Evolutionary conservation across 1,140 invertebrate species (phyloP), one percentile per base, ranked within the genome.

Genomic region (Geopemphigus sp.): DNA sequence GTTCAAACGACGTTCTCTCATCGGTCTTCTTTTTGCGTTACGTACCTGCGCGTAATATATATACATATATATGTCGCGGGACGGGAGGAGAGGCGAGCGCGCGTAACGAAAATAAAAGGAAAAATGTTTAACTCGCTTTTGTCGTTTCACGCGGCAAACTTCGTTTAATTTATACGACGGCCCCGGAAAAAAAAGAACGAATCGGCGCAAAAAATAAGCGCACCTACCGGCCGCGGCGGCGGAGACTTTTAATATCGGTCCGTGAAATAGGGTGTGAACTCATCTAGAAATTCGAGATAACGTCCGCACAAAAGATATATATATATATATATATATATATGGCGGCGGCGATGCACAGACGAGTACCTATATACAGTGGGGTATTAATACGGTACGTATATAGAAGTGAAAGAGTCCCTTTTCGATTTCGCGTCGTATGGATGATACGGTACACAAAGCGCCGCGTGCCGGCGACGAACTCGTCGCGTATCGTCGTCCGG

Each of bases 261-360:
- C 26, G 53, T 39, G 14, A 78, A 47, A 26, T 78, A 63, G 74
- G 74, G 74, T 78, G 74, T 78, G 61, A 61, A 78, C 74, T 78
- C 74, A 78, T 78, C 74, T 78, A 78, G 74, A 78, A 78, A 78
- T 63, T 63, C 57, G 74, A 78, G 74, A 78, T 78, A 78, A 78
- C 74, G 74, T 54, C 47, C 56, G 24, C 22, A 78, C 74, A 78
- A 78, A 78, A 78, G 74, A 39, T 76, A 19, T 17, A 29, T 50
- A 50, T 50, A 50, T 39, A 32, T 47, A 45, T 66, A 45, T 61
- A 8, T 45, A 45, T 66, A 66, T 66, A 45, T 66, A 45, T 45
- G 45, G 61, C 19, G 29, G 26, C 26, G 11, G 19, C 29, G 1
- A 11, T 12, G 63, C 63, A 39, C 47, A 50, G 47, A 50, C 12